phyloP scores from a whole-genome alignment of 2,888 invertebrate species.

The Piscicola geometra region DNA sequence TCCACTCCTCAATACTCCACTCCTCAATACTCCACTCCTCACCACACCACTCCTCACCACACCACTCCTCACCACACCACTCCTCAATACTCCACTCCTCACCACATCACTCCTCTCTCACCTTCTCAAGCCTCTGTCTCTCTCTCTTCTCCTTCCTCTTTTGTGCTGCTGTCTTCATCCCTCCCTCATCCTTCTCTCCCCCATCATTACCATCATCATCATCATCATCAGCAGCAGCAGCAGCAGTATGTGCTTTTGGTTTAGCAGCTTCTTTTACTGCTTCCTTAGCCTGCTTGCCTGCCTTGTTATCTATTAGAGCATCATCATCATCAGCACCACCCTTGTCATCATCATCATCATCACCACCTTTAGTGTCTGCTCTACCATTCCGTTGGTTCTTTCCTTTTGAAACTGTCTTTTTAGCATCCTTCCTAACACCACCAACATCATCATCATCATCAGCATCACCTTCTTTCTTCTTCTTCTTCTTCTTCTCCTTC shows the following conservation, averaged over 20 bases:
- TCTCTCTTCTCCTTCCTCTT: constrained; percentile 79
- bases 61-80: no score
- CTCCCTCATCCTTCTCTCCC: constrained; percentile 35
- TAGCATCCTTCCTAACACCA: neutral
- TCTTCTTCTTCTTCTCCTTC: constrained; percentile 47
- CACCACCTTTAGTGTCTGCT: constrained; percentile 35
- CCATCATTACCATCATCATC: constrained; percentile 43
- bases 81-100: no score
- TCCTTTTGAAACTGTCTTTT: constrained; percentile 48
- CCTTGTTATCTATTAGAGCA: constrained; percentile 55
- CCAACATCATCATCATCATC: constrained; percentile 38
- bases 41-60: no score
- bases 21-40: no score
- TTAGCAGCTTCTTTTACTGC: no score
- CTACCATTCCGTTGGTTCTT: constrained; percentile 23
- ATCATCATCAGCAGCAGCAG: constrained; percentile 46
- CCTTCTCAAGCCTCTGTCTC: constrained; percentile 64
- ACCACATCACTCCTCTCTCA: constrained; percentile 26
- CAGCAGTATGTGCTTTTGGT: constrained; percentile 38
- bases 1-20: no score
- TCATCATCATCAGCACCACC: constrained; percentile 33
- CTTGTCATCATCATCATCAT: constrained; percentile 11
- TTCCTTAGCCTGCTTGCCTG: constrained; percentile 27
- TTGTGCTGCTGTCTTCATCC: constrained; percentile 45
- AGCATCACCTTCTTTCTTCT: constrained; percentile 51